Percentiles rank a stretch among this genome's conserved stretches.
Evolutionary conservation across 2,888 invertebrate species (phyloP).

Genomic region (Folsomia candida): DNA sequence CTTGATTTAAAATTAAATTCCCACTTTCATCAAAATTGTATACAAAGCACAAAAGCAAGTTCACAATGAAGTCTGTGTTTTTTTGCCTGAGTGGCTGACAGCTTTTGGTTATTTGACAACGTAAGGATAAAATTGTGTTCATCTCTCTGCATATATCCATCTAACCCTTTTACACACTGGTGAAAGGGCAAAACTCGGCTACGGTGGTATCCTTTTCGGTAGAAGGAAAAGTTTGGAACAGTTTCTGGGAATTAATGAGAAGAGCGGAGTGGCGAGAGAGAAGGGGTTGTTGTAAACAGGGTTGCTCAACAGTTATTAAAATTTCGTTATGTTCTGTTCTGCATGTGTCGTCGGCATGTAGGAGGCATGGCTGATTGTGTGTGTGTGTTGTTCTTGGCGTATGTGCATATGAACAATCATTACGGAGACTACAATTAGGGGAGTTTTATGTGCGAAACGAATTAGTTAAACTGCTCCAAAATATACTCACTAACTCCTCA

Average conservation of each 20-base stretch:
- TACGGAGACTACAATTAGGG: neutral
- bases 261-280: neutral
- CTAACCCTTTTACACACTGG: neutral
- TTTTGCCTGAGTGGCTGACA: too few relatives aligned
- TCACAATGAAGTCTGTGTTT: too few relatives aligned
- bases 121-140: too few relatives aligned
- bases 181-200: neutral
- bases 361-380: neutral
- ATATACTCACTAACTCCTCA: neutral
- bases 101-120: too few relatives aligned
- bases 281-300: neutral
- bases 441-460: slow-evolving; percentile 4
- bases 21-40: too few relatives aligned
- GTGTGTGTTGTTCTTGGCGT: neutral
- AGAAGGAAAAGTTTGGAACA: neutral
- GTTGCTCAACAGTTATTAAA: slow-evolving; percentile 1
- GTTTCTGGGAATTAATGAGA: neutral
- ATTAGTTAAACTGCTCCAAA: neutral
- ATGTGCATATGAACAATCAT: neutral
- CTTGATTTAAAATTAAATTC: too few relatives aligned
- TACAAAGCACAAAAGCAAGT: too few relatives aligned
- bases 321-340: slow-evolving; percentile 1
- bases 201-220: too few relatives aligned
- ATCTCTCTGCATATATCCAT: too few relatives aligned
- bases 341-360: neutral